Base-by-base conservation (phyloP, 2,888 invertebrate genomes). In the Aricia artaxerxes region DNA sequence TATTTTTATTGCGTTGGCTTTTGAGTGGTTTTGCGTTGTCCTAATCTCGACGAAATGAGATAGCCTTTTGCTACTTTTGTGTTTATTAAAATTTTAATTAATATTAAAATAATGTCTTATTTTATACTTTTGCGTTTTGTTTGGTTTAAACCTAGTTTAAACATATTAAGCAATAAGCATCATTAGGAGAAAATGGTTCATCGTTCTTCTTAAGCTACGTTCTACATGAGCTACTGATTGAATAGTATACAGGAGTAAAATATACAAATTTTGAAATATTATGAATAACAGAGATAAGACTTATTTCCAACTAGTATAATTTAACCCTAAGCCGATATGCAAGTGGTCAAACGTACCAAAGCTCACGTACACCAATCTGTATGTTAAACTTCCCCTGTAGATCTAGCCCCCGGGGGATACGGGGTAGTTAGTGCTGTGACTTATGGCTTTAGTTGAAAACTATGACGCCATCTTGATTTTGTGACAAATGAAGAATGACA, bases 401-500 rank as follows among this genome's bases (percentile, higher is more conserved):
- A 11, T 64, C 31, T 31, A 64, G 31, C 64, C 64, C 64, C 24
- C 11, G 4, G 64, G 64, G 61, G 64, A 11, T 4, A 64, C 2
- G 9, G 16, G 16, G 13, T 57, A 31, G 64, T 64, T 64, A 64
- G 31, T 24, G 64, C 3, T 31, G 9, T 64, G 31, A 64, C 24
- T 64, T 31, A 64, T 61, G 61, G n/a, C 24, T 11, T 24, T 11
- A 64, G 64, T 64, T 64, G 24, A 6, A 31, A 64, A 64, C 61
- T 64, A 24, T 64, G 64, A 31, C 64, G 64, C 61, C 61, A 61
- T 64, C 24, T 31, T 64, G 64, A 64, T 9, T 64, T 64, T 64
- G 64, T 11, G 31, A 31, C 64, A 24, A 31, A 64, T 64, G 24
- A 64, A 24, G 31, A 64, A 64, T 31, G 9, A 64, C 49, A 11